These are phyloP conservation scores for Carlito syrichta DNA, from an alignment of 2,113 vertebrate genomes.

Conservation along the genomic window DNA sequence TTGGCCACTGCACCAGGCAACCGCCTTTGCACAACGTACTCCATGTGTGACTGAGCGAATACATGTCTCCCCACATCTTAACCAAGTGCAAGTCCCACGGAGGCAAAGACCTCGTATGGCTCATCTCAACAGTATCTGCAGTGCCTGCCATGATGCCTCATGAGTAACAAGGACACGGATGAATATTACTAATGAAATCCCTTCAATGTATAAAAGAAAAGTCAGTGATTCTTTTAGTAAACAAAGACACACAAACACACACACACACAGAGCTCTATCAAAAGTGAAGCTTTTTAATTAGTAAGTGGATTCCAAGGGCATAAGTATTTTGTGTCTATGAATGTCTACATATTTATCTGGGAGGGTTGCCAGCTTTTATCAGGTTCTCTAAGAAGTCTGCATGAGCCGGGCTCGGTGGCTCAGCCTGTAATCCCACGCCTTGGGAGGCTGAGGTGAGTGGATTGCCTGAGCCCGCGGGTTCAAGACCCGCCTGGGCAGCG, in stretches of 20 bases:
- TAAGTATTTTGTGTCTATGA: not conserved
- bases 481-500: too few species aligned
- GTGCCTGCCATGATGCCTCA: not conserved
- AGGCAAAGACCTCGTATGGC: not conserved
- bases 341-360: not conserved
- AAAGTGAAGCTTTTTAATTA: not conserved
- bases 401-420: too few species aligned
- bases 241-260: too few species aligned
- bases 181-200: not conserved
- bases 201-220: not conserved
- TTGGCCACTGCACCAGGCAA: not conserved
- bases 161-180: not conserved
- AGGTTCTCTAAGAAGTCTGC: not conserved
- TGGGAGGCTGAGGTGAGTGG: too few species aligned
- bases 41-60: not conserved
- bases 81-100: not conserved
- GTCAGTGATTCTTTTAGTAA: not conserved
- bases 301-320: not conserved
- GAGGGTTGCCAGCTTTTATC: not conserved
- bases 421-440: too few species aligned
- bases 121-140: not conserved
- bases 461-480: too few species aligned
- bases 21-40: not conserved
- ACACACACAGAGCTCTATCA: not conserved
- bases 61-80: not conserved